These are phyloP conservation scores for Oscheius sp. DNA, from an alignment of 2,888 invertebrate genomes.

Conservation along the genomic window DNA sequence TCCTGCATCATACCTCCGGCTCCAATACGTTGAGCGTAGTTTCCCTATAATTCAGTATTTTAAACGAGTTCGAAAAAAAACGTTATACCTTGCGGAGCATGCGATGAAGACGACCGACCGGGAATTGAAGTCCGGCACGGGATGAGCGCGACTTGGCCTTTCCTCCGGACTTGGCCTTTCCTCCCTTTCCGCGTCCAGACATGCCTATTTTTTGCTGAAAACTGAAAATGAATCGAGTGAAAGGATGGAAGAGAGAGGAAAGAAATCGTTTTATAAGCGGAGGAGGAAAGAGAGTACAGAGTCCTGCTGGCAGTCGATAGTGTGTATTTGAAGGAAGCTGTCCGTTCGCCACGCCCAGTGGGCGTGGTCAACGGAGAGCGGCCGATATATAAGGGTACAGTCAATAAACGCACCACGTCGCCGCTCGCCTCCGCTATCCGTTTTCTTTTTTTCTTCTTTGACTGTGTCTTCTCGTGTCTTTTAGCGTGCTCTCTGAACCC, in stretches of 20 bases:
- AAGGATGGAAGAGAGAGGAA: background rate
- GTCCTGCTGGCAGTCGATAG: background rate
- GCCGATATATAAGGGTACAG: no score
- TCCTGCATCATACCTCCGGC: slow-evolving; percentile 43
- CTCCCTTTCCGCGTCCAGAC: slow-evolving; percentile 83
- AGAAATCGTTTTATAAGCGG: background rate
- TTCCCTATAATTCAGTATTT: slow-evolving; percentile 40
- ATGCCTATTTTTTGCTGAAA: slow-evolving; percentile 74
- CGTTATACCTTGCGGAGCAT: slow-evolving; percentile 60
- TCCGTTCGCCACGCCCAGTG: slow-evolving; percentile 12
- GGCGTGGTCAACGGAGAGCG: background rate
- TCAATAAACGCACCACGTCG: no score
- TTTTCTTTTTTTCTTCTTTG: background rate
- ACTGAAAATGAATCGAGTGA: background rate
- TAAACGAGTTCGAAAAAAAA: background rate
- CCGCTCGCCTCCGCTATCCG: no score
- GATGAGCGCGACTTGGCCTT: slow-evolving; percentile 69
- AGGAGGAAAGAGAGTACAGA: slow-evolving; percentile 2
- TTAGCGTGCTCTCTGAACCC: background rate
- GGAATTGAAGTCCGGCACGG: slow-evolving; percentile 72
- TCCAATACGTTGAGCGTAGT: slow-evolving; percentile 70
- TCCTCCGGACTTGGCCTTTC: slow-evolving; percentile 62
- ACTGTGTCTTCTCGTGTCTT: background rate
- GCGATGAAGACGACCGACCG: slow-evolving; percentile 71
- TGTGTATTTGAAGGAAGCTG: background rate